Base-by-base conservation (phyloP, 2,797 vertebrate genomes). In the Nannoperca australis region DNA sequence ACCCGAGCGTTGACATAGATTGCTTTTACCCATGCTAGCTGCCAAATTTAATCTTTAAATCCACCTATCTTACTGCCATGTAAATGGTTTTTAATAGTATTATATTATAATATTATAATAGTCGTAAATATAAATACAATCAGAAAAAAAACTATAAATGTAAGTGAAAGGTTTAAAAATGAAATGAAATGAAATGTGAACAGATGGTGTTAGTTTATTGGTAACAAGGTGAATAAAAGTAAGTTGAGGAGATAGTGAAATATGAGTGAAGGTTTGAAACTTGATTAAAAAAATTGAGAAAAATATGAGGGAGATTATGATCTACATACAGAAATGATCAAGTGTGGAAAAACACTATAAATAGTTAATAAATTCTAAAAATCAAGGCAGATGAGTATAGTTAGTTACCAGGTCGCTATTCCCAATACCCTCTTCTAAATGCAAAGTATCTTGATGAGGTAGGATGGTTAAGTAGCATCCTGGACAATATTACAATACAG, bases 41-140 rank as follows among this genome's bases (percentile, higher is more conserved):
- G 34, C 14, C 22, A 42, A 32, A 45, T 64, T 68, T 27, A 49
- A 44, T 74, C 27, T 36, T 13, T 36, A n/a, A 20, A 36, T 74
- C 11, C 50, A 27, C 11, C 20, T 34, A n/a, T 47, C 14, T 56
- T 14, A 15, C 8, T 45, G 45, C 24, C 15, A 20, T 20, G 22
- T 24, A 49, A 36, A 49, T 4, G 20, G 30, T 36, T 0, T 47
- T 61, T 27, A 45, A 34, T 50, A 8, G 11, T 36, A 64, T n/a
- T 56, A n/a, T n/a, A n/a, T n/a, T n/a, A n/a, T n/a, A n/a, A n/a
- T n/a, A n/a, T n/a, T n/a, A n/a, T n/a, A n/a, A n/a, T n/a, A n/a
- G n/a, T 32, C 30, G 3, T 32, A 30, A n/a, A 54, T 61, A 24
- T 14, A 10, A 2, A 27, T 45, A 27, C 4, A 12, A 53, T 61